Evolutionary conservation across 1,140 invertebrate genomes (phyloP), one percentile per base, ranked within the genome.

Genomic region (Pogonomyrmex californicus): DNA sequence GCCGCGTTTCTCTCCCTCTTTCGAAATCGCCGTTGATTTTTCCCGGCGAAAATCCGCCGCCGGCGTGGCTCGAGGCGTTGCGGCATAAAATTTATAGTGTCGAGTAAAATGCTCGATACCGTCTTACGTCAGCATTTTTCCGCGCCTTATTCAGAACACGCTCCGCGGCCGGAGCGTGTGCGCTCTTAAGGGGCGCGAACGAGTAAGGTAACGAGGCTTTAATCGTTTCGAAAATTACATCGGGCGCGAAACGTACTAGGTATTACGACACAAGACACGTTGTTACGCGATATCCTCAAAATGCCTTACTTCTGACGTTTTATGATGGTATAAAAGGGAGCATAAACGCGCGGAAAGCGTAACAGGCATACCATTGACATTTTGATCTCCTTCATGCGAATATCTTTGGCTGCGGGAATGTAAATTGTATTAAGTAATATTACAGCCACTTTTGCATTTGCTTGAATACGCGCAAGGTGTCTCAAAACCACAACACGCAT

Each of bases 141-240:
- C 30, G 17, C 62, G 38, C 30, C 58, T 73, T 89, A 88, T 89
- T 86, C 75, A 88, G 81, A 86, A 12, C 65, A 23, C 51, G 30
- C 38, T 7, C 0, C 6, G 65, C 56, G 41, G 4, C n/a, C 44
- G 10, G 60, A 68, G 23, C 23, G 14, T 23, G 23, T 23, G 30
- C 62, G 41, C 30, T 60, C n/a, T 49, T 70, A 41, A 51, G 47
- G 38, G 6, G 2, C 68, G 30, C 6, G 56, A 62, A 62, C 7
- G 7, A n/a, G 56, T 49, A 51, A 78, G 4, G 41, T 38, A 86
- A 86, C 51, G 56, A 86, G 82, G n/a, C 68, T 89, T 88, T 89
- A 88, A 90, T 90, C 87, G 87, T 82, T 81, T 33, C 58, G 77
- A 90, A 90, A 90, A 90, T 89, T 90, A 71, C 77, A 70, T 54